Evolutionary conservation across 2,113 vertebrate genomes (phyloP).

Genomic region (Jacana jacana): DNA sequence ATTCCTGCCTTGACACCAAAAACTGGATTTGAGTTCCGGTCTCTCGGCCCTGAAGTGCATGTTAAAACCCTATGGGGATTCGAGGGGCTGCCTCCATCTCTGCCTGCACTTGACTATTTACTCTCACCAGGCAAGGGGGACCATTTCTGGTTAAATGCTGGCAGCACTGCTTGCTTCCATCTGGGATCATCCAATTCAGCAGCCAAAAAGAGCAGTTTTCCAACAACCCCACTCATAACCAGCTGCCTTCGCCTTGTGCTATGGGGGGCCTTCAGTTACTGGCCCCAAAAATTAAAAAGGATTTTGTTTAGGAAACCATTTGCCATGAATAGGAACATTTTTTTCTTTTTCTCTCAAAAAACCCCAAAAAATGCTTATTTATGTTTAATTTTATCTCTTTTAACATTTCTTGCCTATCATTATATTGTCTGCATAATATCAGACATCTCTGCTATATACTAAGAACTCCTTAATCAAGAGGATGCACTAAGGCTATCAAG

Average conservation of each 20-base stretch:
- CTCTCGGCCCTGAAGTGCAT: neutral
- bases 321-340: neutral
- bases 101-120: neutral
- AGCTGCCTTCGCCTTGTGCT: neutral
- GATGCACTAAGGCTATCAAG: neutral
- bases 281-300: neutral
- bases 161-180: neutral
- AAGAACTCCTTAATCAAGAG: neutral
- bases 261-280: neutral
- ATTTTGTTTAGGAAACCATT: neutral
- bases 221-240: neutral
- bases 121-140: neutral
- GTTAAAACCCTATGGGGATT: neutral
- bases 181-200: neutral
- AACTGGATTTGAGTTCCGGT: neutral
- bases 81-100: neutral
- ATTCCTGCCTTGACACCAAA: neutral
- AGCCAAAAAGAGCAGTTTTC: neutral
- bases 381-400: neutral
- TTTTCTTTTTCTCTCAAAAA: neutral
- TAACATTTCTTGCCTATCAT: neutral
- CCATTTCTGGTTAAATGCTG: neutral
- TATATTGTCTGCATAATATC: neutral
- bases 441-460: neutral
- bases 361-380: neutral